Base-by-base conservation (phyloP, 1,140 invertebrate species). In the Eupristina koningsbergeri region DNA sequence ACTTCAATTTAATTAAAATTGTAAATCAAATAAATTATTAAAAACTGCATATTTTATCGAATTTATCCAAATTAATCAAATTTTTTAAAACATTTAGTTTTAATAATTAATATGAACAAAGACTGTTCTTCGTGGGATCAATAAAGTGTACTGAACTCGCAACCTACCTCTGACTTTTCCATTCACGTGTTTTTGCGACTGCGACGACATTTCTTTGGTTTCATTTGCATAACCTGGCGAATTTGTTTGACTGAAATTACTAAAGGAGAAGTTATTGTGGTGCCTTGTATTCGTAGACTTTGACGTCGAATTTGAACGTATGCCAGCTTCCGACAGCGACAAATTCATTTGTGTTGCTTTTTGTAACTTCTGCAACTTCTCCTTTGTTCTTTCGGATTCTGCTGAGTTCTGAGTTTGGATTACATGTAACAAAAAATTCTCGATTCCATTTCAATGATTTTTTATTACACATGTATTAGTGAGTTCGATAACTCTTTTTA, bases 211-310 rank as follows among this genome's bases (percentile, higher is more conserved):
- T 87, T 96, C 96, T 95, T 96, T 96, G 1, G 95, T 95, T 90
- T 97, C 96, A 39, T 94, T 94, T 26, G 96, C 96, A 87, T 96
- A 96, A 36, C 95, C 96, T 0, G 96, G 96, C 19, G 96, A 96
- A 1, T 95, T 96, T 0, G 95, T 96, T 89, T 96, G 96, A 86
- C 96, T 96, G 89, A 96, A 96, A 84, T 95, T 96, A 88, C 96
- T 96, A 53, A 95, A 96, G 0, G 96, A 97, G 41, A 96, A 94
- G 86, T 94, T 96, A 0, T 96, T 96, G 88, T 96, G 96, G 90
- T 97, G 96, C 50, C 96, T 90, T 17, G 95, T 92, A 78, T 94
- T 95, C n/a, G 94, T 93, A n/a, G 93, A 91, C 22, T 93, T 93
- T 41, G 94, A 93, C 53, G 92, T 87, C 41, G 94, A 93, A 0